A percentile compares a stretch with the other conserved stretches of the same genome.
Evolutionary conservation across 2,888 invertebrate species (phyloP).

Genomic region (Patella ulyssiponensis): DNA sequence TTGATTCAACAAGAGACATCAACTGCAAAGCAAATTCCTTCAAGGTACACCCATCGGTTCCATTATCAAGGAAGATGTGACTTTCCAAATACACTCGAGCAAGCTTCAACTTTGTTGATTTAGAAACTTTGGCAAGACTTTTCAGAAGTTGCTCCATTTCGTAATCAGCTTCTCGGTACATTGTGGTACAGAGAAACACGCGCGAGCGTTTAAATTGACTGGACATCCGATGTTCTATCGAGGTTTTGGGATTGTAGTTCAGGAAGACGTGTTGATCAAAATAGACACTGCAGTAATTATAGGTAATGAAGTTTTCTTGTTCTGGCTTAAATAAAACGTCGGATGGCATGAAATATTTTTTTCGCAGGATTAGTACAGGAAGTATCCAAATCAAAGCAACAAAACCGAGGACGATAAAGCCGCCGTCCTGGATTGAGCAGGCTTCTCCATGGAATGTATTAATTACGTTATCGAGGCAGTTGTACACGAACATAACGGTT

Average conservation of each 20-base stretch:
- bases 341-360: constrained; percentile 29
- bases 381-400: constrained; percentile 40
- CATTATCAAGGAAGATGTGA: constrained; percentile 61
- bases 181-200: constrained; percentile 60
- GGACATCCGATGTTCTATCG: background rate
- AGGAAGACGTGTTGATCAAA: constrained; percentile 47
- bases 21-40: constrained; percentile 57
- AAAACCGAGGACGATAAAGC: constrained; percentile 22
- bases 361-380: constrained; percentile 36
- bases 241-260: constrained; percentile 38
- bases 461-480: constrained; percentile 27
- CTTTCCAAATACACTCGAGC: constrained; percentile 51
- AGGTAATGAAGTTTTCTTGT: constrained; percentile 41
- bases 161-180: constrained; percentile 62
- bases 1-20: constrained; percentile 47
- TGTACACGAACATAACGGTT: constrained; percentile 26
- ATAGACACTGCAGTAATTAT: constrained; percentile 45
- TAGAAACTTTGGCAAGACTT: constrained; percentile 49
- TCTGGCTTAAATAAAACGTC: constrained; percentile 43
- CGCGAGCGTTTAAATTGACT: constrained; percentile 29
- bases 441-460: background rate
- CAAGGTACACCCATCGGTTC: constrained; percentile 45
- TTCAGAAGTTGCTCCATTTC: constrained; percentile 57
- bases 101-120: constrained; percentile 38
- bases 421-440: constrained; percentile 17